These are phyloP conservation scores for Drosophila tani DNA, from an alignment of 1,140 invertebrate species.

Conservation along the genomic window DNA sequence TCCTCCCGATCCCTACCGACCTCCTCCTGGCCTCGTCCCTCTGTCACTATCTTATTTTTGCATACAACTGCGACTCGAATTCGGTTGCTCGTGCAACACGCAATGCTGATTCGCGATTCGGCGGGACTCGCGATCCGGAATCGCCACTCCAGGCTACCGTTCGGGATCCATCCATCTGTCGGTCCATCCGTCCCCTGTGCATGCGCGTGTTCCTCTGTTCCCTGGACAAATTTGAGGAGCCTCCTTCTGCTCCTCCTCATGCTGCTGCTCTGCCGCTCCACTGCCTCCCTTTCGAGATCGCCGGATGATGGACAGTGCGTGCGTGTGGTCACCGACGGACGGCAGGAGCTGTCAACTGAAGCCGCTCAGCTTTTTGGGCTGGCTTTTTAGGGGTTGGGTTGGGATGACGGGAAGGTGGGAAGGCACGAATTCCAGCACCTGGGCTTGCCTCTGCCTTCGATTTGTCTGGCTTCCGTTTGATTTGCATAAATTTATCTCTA, in stretches of 20 bases:
- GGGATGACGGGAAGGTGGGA: not conserved
- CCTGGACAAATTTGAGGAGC: constrained; percentile 60
- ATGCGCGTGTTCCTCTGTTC: constrained; percentile 46
- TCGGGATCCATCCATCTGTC: constrained; percentile 26
- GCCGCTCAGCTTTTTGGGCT: constrained; percentile 53
- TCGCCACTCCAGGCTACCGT: constrained; percentile 27
- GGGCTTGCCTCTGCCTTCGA: constrained; percentile 41
- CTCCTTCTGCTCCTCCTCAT: not conserved
- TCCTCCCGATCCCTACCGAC: constrained; percentile 14
- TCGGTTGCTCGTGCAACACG: constrained; percentile 58
- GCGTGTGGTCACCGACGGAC: constrained; percentile 60
- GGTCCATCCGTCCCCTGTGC: constrained; percentile 13
- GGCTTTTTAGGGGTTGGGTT: constrained; percentile 2
- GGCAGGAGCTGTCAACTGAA: constrained; percentile 46
- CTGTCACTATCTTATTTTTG: constrained; percentile 20
- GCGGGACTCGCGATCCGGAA: constrained; percentile 21
- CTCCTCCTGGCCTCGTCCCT: not conserved
- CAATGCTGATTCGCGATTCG: constrained; percentile 41
- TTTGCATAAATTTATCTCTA: constrained; percentile 20
- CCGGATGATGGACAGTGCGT: constrained; percentile 68
- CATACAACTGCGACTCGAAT: constrained; percentile 31
- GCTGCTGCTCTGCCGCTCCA: too few species aligned
- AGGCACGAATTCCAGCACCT: constrained; percentile 68
- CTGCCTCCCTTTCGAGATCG: not conserved
- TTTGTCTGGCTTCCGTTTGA: constrained; percentile 67